These are phyloP conservation scores for Paratrypauchen microcephalus DNA, from an alignment of 2,797 vertebrate species.

Conservation along the genomic window DNA sequence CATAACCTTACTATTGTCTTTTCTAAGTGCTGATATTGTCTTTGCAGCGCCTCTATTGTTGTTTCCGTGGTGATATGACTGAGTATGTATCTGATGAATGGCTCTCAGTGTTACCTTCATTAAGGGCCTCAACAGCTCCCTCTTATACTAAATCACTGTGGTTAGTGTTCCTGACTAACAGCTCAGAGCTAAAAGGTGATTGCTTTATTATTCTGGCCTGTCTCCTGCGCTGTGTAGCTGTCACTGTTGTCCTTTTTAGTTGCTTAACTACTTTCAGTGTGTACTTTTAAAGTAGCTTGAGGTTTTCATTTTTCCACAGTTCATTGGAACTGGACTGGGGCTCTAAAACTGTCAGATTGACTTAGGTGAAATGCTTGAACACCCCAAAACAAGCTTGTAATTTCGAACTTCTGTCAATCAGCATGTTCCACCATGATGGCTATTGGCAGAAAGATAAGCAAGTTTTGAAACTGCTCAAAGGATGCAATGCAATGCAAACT, in stretches of 20 bases:
- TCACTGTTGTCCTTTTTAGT: conserved; percentile 23
- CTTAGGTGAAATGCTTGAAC: not conserved
- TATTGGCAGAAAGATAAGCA: not conserved
- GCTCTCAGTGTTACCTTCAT: conserved; percentile 45
- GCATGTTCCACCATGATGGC: not conserved
- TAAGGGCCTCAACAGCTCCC: conserved; percentile 35
- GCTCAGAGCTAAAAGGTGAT: conserved; percentile 2
- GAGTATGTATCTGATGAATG: conserved; percentile 48
- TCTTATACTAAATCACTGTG: conserved; percentile 31
- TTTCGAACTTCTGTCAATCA: conserved; percentile 1
- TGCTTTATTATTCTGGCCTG: conserved; percentile 13
- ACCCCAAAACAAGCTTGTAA: not conserved
- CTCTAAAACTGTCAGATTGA: not conserved
- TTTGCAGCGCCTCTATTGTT: conserved; percentile 20
- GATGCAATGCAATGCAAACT: not conserved
- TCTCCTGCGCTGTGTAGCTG: conserved; percentile 14
- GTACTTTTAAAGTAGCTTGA: not conserved
- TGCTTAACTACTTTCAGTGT: not conserved
- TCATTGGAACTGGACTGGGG: not conserved
- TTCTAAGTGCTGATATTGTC: not conserved
- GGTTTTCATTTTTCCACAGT: conserved; percentile 15
- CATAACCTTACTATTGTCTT: too few species aligned
- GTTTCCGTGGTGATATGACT: conserved; percentile 29
- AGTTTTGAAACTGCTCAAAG: not conserved
- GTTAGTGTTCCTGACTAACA: conserved; percentile 22